These are phyloP conservation scores for Acridotheres tristis DNA, from an alignment of 2,797 vertebrate species.

Conservation along the genomic window DNA sequence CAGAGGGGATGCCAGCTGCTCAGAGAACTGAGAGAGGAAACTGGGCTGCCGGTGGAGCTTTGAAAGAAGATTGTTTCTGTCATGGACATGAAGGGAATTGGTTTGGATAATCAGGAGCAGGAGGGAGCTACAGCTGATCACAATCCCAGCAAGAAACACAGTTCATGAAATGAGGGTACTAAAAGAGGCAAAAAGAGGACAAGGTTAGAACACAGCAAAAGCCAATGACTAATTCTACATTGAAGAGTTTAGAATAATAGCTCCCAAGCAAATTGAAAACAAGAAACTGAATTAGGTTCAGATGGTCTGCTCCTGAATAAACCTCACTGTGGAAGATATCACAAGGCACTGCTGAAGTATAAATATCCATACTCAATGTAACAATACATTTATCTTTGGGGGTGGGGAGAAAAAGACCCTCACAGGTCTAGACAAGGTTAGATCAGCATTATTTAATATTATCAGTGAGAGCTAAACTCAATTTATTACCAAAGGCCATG, in stretches of 20 bases:
- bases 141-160: neutral
- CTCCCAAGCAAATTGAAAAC: slow-evolving; percentile 18
- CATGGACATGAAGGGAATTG: neutral
- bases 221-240: neutral
- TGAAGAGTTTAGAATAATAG: neutral
- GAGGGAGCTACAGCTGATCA: neutral
- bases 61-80: neutral
- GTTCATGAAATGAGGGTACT: neutral
- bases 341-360: neutral
- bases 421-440: neutral
- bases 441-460: neutral
- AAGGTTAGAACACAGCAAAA: neutral
- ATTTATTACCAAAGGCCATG: neutral
- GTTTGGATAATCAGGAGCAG: neutral
- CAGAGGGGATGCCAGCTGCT: neutral
- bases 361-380: neutral
- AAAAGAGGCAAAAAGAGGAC: neutral
- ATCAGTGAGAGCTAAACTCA: neutral
- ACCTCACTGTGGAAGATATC: neutral
- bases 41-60: neutral
- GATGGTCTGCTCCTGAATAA: slow-evolving; percentile 7
- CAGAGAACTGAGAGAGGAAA: neutral
- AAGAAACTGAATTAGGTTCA: slow-evolving; percentile 20
- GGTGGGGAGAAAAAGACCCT: neutral
- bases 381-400: neutral